These are phyloP conservation scores for Sphaerodactylus townsendi DNA, from an alignment of 2,113 vertebrate species.

Conservation along the genomic window DNA sequence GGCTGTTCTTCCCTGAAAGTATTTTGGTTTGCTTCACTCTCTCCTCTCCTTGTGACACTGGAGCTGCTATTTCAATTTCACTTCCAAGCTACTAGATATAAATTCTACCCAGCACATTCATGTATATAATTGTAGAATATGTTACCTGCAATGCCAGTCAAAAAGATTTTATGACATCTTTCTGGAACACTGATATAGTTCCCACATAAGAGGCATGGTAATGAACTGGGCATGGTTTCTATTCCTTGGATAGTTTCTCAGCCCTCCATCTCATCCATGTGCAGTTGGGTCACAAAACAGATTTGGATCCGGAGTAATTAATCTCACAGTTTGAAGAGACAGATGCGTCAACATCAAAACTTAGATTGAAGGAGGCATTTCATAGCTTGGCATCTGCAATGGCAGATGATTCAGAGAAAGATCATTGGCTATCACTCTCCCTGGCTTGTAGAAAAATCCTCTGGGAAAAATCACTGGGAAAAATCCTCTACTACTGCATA, in stretches of 20 bases:
- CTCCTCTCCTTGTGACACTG: too few relatives aligned
- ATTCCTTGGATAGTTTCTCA: neutral
- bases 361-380: slow-evolving; percentile 4
- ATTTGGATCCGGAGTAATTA: neutral
- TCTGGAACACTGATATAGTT: neutral
- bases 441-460: neutral
- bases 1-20: too few relatives aligned
- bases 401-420: slow-evolving; percentile 4
- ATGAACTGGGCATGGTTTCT: neutral
- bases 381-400: neutral
- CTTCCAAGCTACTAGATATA: neutral
- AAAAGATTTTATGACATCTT: neutral
- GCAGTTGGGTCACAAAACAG: neutral
- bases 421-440: neutral
- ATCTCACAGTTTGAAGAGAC: neutral
- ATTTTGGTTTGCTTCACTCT: too few relatives aligned
- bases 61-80: neutral
- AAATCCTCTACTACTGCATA: neutral
- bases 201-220: neutral
- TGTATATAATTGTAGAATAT: neutral
- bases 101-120: neutral
- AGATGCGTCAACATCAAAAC: neutral
- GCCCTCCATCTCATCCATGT: neutral
- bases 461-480: neutral
- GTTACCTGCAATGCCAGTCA: neutral